A percentile compares a stretch with the other conserved stretches of the same genome.
Evolutionary conservation across 2,797 vertebrate genomes (phyloP).

Genomic region (Echiichthys vipera): DNA sequence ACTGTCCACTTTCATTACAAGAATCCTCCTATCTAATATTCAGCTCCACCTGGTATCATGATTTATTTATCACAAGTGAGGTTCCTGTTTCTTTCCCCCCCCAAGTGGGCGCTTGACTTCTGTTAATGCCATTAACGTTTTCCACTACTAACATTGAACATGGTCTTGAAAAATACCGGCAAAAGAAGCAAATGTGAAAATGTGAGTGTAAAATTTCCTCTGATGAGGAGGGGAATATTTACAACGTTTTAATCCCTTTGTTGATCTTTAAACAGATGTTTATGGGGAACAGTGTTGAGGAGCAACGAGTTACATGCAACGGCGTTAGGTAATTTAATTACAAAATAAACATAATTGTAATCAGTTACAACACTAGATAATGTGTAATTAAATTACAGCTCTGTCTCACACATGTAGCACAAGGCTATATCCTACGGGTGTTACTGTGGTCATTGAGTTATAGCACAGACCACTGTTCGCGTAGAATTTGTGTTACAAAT

Average conservation of each 20-base stretch:
- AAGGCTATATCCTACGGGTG: too few relatives aligned
- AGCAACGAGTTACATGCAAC: too few relatives aligned
- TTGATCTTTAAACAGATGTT: slow-evolving; percentile 68
- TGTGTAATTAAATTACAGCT: too few relatives aligned
- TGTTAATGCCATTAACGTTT: slow-evolving; percentile 38
- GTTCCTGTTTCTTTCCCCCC: slow-evolving; percentile 20
- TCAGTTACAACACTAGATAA: too few relatives aligned
- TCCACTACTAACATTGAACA: neutral
- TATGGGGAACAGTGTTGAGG: too few relatives aligned
- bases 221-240: slow-evolving; percentile 37
- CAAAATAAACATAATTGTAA: too few relatives aligned
- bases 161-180: slow-evolving; percentile 18
- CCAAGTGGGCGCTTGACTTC: slow-evolving; percentile 29
- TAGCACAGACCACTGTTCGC: too few relatives aligned
- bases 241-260: slow-evolving; percentile 39
- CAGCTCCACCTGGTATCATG: slow-evolving; percentile 51
- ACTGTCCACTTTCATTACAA: slow-evolving; percentile 53
- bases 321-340: too few relatives aligned
- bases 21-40: slow-evolving; percentile 48
- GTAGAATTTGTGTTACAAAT: too few relatives aligned
- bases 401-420: too few relatives aligned
- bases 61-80: slow-evolving; percentile 55
- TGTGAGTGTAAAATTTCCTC: slow-evolving; percentile 31
- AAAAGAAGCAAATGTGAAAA: slow-evolving; percentile 35
- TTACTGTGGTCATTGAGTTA: too few relatives aligned